Conservation (phyloP, 2,797 vertebrate species). For the Alcedo atthis region DNA sequence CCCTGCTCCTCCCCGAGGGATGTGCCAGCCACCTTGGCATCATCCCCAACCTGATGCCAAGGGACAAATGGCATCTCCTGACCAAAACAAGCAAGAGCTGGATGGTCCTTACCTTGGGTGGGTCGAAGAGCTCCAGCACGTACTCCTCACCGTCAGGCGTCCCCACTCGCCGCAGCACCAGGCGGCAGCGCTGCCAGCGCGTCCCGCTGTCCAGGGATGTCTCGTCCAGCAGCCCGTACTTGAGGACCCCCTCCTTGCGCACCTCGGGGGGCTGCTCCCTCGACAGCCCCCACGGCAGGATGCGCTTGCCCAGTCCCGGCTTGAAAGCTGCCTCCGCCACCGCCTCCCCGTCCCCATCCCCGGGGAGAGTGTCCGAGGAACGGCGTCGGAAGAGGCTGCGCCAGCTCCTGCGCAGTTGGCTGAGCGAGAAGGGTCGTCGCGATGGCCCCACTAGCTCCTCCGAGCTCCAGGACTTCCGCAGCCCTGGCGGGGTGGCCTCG, state of each 20-base stretch:
- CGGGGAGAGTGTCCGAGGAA: conserved; percentile 71
- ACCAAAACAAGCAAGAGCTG: fast-evolving
- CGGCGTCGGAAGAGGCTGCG: conserved; percentile 84
- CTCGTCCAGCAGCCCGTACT: conserved; percentile 92
- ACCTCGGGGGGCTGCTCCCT: conserved; percentile 78
- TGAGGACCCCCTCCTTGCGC: conserved; percentile 89
- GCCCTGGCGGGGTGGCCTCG: conserved; percentile 15
- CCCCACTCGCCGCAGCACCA: conserved; percentile 85
- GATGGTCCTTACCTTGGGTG: conserved; percentile 88
- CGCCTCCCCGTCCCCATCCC: conserved; percentile 49
- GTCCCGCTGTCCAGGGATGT: conserved; percentile 89
- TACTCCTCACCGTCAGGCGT: conserved; percentile 71
- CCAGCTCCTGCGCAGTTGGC: conserved; percentile 85
- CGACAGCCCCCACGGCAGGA: conserved; percentile 78
- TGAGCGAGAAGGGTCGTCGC: conserved; percentile 83
- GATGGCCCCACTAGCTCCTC: conserved; percentile 77
- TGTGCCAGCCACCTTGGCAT: fast-evolving
- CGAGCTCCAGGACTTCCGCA: conserved; percentile 81
- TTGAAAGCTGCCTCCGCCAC: conserved; percentile 47
- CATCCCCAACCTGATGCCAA: fast-evolving
- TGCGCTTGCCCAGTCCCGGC: conserved; percentile 66
- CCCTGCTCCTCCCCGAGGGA: fast-evolving
- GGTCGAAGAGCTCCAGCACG: conserved; percentile 92
- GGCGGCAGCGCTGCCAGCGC: conserved; percentile 90
- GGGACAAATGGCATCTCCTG: fast-evolving